phyloP scores from a whole-genome alignment of 2,888 invertebrate genomes.

The Pegoplata infirma region DNA sequence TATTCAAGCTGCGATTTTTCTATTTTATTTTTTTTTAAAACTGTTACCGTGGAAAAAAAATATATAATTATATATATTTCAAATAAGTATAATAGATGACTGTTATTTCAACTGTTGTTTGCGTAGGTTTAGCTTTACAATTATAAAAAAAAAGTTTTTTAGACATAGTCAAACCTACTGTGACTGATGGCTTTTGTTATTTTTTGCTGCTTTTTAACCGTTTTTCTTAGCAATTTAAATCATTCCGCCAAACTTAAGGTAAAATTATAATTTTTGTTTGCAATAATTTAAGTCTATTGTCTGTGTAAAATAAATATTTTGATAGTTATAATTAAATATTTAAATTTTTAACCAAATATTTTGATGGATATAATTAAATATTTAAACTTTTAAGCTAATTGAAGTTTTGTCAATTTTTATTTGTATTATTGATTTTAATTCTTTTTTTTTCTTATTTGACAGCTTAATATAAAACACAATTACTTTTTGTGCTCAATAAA shows the following conservation, averaged over 20 bases:
- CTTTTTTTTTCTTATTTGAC: too few species aligned
- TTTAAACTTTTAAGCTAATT: neutral
- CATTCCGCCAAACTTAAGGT: neutral
- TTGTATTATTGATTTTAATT: neutral
- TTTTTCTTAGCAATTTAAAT: neutral
- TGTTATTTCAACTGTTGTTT: constrained; percentile 1
- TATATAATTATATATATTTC: neutral
- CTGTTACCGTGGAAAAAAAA: neutral
- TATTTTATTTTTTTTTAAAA: neutral
- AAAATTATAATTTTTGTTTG: neutral
- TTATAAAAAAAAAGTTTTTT: neutral
- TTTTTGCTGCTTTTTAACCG: neutral
- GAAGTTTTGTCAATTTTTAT: neutral
- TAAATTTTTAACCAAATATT: neutral
- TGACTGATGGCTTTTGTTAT: neutral
- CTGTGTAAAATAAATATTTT: neutral
- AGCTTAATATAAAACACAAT: neutral
- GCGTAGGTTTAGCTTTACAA: constrained; percentile 1
- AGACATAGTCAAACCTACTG: neutral
- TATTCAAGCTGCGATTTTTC: constrained; percentile 10
- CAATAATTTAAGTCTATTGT: neutral
- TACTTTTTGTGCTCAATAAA: neutral
- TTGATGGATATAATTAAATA: neutral
- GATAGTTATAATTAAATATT: neutral
- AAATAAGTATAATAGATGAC: neutral